Percentiles rank a stretch among this genome's conserved stretches.
phyloP scores from a whole-genome alignment of 1,140 invertebrate genomes.

The Spodoptera litura region DNA sequence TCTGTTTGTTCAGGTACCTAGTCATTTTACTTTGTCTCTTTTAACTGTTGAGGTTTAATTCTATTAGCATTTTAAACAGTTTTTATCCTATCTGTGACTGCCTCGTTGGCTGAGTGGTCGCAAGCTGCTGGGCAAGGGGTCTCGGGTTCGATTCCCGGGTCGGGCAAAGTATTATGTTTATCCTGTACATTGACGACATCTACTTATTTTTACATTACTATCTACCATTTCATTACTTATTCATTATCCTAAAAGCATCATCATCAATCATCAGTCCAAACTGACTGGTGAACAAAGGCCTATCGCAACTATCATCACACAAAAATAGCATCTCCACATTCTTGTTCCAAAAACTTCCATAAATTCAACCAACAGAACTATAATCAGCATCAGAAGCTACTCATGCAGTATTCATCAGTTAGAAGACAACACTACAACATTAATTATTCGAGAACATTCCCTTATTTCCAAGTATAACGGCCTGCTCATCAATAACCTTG shows the following conservation, averaged over 20 bases:
- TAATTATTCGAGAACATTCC: slow-evolving; percentile 14
- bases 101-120: no score
- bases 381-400: not conserved
- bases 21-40: slow-evolving; percentile 8
- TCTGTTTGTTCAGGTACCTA: slow-evolving; percentile 23
- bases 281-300: no score
- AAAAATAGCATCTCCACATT: no score
- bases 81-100: not conserved
- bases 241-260: no score
- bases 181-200: no score
- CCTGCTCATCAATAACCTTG: slow-evolving; percentile 52
- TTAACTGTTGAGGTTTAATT: slow-evolving; percentile 21
- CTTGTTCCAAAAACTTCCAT: no score
- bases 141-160: no score
- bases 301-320: not conserved
- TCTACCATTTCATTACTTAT: no score
- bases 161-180: no score
- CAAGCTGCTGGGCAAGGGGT: no score
- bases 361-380: not conserved
- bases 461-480: slow-evolving; percentile 48
- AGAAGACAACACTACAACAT: slow-evolving; percentile 29
- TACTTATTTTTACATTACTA: no score
- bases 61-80: slow-evolving; percentile 7
- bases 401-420: slow-evolving; percentile 30
- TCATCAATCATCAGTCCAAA: no score